Conservation (phyloP, 2,797 vertebrate genomes). For the Microctenopoma stevenorrisi region DNA sequence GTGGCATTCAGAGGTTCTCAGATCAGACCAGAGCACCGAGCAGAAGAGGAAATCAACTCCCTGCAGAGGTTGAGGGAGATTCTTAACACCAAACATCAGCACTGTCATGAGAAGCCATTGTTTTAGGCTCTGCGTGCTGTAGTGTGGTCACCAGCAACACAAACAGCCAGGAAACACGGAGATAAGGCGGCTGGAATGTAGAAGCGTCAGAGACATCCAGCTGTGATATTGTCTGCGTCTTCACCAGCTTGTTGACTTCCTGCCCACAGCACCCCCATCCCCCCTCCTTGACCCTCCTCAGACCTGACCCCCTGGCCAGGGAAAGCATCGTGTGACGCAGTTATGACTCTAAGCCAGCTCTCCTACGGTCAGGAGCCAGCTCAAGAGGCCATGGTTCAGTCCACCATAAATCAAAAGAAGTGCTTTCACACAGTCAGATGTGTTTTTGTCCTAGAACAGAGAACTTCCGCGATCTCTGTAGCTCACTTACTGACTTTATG, state of each 20-base stretch:
- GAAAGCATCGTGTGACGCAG: constrained; percentile 70
- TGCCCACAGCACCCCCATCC: constrained; percentile 47
- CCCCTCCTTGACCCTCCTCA: constrained; percentile 48
- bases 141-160: constrained; percentile 18
- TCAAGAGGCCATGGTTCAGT: constrained; percentile 57
- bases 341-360: constrained; percentile 32
- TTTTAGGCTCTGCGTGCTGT: constrained; percentile 20
- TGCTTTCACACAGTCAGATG: constrained; percentile 31
- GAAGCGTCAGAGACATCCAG: constrained; percentile 41
- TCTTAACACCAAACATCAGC: constrained; percentile 43
- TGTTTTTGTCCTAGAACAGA: constrained; percentile 36
- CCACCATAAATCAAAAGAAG: constrained; percentile 57
- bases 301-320: constrained; percentile 43
- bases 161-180: constrained; percentile 50
- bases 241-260: constrained; percentile 49
- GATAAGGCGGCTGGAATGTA: constrained; percentile 53
- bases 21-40: constrained; percentile 4
- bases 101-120: constrained; percentile 47
- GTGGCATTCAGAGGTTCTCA: constrained; percentile 14
- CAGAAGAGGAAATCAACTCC: constrained; percentile 24
- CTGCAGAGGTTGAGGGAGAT: constrained; percentile 14
- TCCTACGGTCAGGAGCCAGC: constrained; percentile 33
- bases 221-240: constrained; percentile 51
- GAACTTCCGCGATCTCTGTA: not conserved
- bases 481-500: constrained; percentile 60